Conservation (phyloP, 2,113 vertebrate species). For the Lasiurus borealis region DNA sequence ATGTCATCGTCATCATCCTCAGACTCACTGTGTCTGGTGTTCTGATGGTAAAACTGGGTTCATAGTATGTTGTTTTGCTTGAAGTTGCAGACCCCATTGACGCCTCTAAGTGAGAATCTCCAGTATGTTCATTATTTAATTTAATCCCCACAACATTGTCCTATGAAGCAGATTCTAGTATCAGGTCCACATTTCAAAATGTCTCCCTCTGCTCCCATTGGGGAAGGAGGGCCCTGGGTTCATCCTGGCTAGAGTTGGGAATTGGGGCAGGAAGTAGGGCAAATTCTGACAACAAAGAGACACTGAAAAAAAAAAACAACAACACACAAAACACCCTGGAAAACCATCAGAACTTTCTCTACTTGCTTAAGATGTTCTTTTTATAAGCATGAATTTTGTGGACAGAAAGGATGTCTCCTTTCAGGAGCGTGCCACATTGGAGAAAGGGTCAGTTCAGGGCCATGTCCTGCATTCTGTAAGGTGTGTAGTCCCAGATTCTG, state of each 20-base stretch:
- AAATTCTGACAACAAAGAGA: not conserved
- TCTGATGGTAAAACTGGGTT: not conserved
- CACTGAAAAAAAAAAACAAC: not conserved
- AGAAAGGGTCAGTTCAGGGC: not conserved
- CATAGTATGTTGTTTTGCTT: not conserved
- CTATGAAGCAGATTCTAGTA: not conserved
- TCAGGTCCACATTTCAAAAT: not conserved
- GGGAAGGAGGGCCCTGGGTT: not conserved
- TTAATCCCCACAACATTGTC: not conserved
- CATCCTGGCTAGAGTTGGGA: not conserved
- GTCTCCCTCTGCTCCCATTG: not conserved
- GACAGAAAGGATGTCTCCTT: not conserved
- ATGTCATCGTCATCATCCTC: not conserved
- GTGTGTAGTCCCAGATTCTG: not conserved
- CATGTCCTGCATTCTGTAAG: not conserved
- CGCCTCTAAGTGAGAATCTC: not conserved
- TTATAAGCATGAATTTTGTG: conserved; percentile 30
- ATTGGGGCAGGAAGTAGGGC: not conserved
- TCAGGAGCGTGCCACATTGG: not conserved
- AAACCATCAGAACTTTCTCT: conserved; percentile 36
- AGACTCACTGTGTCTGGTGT: not conserved
- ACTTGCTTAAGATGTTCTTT: not conserved
- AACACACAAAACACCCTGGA: not conserved
- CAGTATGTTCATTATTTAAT: not conserved
- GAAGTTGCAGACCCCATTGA: not conserved